Percentiles rank a stretch among this genome's conserved stretches.
Evolutionary conservation across 2,797 vertebrate genomes (phyloP).

Genomic region (Mus caroli): DNA sequence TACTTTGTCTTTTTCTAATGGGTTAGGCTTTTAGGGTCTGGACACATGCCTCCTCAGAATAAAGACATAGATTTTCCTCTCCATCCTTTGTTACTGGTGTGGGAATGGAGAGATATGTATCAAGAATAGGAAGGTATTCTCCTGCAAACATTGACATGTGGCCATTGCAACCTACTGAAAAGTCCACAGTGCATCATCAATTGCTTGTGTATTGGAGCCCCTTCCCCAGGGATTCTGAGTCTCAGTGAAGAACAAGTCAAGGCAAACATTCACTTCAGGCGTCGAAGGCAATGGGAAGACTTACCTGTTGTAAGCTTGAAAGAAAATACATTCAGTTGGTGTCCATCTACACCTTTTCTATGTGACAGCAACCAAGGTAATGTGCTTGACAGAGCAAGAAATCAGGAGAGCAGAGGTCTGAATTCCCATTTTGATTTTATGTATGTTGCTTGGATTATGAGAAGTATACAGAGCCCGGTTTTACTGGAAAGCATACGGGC

Average conservation of each 20-base stretch:
- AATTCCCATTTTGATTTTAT: neutral
- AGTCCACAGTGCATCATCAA: fast-evolving
- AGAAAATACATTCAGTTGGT: neutral
- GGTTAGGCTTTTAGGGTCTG: neutral
- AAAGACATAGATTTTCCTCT: neutral
- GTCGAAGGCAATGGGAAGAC: neutral
- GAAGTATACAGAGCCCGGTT: neutral
- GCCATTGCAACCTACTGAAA: neutral
- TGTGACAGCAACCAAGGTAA: neutral
- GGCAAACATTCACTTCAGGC: neutral
- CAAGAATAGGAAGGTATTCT: neutral
- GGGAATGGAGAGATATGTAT: neutral
- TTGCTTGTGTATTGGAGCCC: neutral
- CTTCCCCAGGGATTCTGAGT: neutral
- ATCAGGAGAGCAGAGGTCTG: neutral
- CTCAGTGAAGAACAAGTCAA: neutral
- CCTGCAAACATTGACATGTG: neutral
- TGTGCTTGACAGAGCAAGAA: neutral
- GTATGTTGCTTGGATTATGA: neutral
- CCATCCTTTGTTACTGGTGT: neutral
- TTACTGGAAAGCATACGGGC: neutral
- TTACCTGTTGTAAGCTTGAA: neutral
- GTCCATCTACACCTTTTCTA: neutral
- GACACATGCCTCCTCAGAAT: neutral
- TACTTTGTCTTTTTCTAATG: neutral